Evolutionary conservation across 2,888 invertebrate species (phyloP).

Genomic region (Hirtodrosophila alboralis): DNA sequence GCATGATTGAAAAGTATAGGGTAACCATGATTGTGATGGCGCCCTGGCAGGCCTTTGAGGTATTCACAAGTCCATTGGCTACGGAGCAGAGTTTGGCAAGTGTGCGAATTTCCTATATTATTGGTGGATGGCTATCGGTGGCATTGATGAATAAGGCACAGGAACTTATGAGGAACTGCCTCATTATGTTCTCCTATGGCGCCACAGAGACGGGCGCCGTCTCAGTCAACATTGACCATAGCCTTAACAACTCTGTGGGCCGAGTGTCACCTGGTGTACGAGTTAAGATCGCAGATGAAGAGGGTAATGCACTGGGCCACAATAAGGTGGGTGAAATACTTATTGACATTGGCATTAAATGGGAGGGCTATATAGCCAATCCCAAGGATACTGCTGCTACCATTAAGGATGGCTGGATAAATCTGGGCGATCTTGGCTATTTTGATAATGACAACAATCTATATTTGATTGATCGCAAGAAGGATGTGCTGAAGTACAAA

Average conservation of each 20-base stretch:
- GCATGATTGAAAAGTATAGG: slow-evolving; percentile 60
- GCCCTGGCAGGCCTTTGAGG: slow-evolving; percentile 57
- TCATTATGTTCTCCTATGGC: slow-evolving; percentile 52
- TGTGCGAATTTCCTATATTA: slow-evolving; percentile 24
- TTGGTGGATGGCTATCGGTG: slow-evolving; percentile 56
- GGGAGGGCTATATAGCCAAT: slow-evolving; percentile 78
- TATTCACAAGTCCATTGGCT: slow-evolving; percentile 48
- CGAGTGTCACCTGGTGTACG: slow-evolving; percentile 48
- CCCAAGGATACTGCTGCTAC: slow-evolving; percentile 50
- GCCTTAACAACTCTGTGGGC: slow-evolving; percentile 64
- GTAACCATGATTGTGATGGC: slow-evolving; percentile 50
- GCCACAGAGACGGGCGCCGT: slow-evolving; percentile 60
- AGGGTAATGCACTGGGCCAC: slow-evolving; percentile 58
- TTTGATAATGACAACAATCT: slow-evolving; percentile 77
- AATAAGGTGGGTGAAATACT: slow-evolving; percentile 74
- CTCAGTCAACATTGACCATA: slow-evolving; percentile 37
- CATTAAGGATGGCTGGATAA: slow-evolving; percentile 72
- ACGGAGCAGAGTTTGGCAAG: slow-evolving; percentile 29
- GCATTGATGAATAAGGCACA: slow-evolving; percentile 30
- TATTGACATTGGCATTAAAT: slow-evolving; percentile 47
- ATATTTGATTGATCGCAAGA: slow-evolving; percentile 77
- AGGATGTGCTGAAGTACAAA: slow-evolving; percentile 79
- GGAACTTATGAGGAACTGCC: slow-evolving; percentile 34
- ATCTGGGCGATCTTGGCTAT: slow-evolving; percentile 81
- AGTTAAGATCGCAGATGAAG: slow-evolving; percentile 66